phyloP scores from a whole-genome alignment of 23 tunicate genomes.

The Aplidium turbinatum region DNA sequence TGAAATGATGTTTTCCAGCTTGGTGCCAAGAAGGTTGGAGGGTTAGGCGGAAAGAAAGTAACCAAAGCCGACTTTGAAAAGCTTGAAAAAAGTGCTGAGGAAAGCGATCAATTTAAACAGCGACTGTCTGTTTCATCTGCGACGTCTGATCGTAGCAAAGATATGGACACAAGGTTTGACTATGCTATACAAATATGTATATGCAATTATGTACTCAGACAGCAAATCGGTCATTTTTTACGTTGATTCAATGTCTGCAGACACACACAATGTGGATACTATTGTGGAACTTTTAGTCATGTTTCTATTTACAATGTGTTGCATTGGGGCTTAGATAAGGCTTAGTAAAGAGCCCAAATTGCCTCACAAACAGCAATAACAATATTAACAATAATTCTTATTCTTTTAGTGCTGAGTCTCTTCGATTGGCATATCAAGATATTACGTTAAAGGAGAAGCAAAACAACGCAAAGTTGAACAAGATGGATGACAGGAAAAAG shows the following conservation, averaged over 20 bases:
- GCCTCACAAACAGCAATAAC: background rate
- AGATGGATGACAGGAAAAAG: conserved; percentile 75
- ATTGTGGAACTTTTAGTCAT: too few relatives aligned
- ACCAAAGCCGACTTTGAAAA: conserved; percentile 75
- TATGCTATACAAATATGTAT: too few relatives aligned
- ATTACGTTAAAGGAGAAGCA: conserved; percentile 48
- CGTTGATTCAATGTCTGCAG: too few relatives aligned
- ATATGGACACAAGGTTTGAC: too few relatives aligned
- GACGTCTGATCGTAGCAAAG: conserved; percentile 50
- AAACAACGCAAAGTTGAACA: conserved; percentile 39
- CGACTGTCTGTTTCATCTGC: conserved; percentile 74
- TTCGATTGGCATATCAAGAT: conserved; percentile 77
- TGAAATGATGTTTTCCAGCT: conserved; percentile 47
- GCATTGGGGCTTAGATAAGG: too few relatives aligned
- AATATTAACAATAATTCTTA: background rate
- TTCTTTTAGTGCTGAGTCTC: conserved; percentile 42
- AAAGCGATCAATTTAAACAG: conserved; percentile 55
- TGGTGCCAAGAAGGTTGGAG: conserved; percentile 83
- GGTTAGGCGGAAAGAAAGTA: conserved; percentile 79
- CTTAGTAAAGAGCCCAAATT: too few relatives aligned
- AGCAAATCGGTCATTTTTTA: too few relatives aligned
- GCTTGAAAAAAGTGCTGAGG: conserved; percentile 84
- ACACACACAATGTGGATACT: too few relatives aligned
- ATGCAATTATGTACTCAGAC: too few relatives aligned
- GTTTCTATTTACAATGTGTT: too few relatives aligned